Base-by-base conservation (phyloP, 2,113 vertebrate species). In the Arothron firmamentum region DNA sequence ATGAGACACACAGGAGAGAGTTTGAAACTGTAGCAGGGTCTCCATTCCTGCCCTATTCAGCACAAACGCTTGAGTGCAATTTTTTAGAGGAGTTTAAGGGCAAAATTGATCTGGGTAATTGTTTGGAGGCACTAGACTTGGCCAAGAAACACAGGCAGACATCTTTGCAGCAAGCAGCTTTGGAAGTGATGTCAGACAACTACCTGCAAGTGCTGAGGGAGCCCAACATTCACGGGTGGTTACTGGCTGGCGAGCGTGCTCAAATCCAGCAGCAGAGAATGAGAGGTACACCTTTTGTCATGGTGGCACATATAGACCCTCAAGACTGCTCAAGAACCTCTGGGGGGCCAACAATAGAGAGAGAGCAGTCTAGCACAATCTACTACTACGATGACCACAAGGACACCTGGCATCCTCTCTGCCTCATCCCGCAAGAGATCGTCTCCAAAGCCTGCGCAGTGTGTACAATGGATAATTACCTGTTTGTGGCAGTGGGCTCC, bases 401-500 rank as follows among this genome's bases (percentile, higher is more conserved):
- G 20, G 92, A 96, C n/a, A 5, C 9, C 57, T 98, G 96, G 96
- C 81, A 82, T 10, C 78, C 50, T 0, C 88, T 95, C 19, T 90
- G 92, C 61, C 62, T 43, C 0, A 50, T 98, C 65, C 95, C 96
- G 0, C 70, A 66, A 0, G 94, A 96, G 74, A 92, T 89, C 3
- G 78, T 93, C 65, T 95, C 94, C 67, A 77, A 73, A 56, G 94
- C 94, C 0, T 93, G 93, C 0, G 90, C 96, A 23, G 42, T 93
- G 82, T 94, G 95, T 70, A 92, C 90, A 17, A 91, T 99, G 89
- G 96, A 96, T 84, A 99, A 99, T 78, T 99, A 97, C 67, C 88
- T 98, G 49, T 98, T 97, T 0, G 77, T 98, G 58, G 93, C 90
- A n/a, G 89, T 93, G 0, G 96, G 94, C 31, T 96, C 94, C 8